Evolutionary conservation across 2,113 vertebrate genomes (phyloP).

Genomic region (Anarrhichthys ocellatus): DNA sequence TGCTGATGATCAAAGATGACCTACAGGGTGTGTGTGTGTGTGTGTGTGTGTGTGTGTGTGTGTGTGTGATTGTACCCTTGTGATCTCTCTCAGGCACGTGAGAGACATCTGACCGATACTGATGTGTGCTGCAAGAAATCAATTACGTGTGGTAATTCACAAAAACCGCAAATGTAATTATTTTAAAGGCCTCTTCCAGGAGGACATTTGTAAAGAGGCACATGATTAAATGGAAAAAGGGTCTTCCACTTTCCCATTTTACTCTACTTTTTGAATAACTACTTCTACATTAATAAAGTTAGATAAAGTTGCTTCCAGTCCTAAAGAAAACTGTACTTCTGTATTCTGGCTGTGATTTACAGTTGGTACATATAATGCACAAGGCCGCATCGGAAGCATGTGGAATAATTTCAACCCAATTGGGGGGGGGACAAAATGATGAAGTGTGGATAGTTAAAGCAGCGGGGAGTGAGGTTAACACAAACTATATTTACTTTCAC

Average conservation of each 20-base stretch:
- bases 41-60: constrained; percentile 1
- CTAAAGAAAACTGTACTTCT: not conserved
- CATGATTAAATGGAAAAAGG: not conserved
- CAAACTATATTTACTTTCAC: not conserved
- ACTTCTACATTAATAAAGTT: not conserved
- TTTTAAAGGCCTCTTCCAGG: not conserved
- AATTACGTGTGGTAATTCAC: constrained; percentile 19
- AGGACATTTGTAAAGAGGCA: not conserved
- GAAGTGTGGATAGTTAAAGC: not conserved
- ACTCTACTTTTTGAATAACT: not conserved
- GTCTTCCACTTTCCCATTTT: not conserved
- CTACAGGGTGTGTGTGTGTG: not conserved
- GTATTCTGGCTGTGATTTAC: not conserved
- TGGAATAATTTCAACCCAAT: not conserved
- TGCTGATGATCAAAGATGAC: not conserved
- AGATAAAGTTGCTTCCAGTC: not conserved
- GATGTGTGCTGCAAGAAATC: constrained; percentile 40
- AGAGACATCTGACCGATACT: constrained; percentile 18
- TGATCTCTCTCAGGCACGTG: constrained; percentile 21
- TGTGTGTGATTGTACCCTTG: constrained; percentile 2
- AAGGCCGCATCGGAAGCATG: not conserved
- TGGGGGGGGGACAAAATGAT: not conserved
- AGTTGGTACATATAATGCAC: not conserved
- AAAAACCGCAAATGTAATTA: not conserved
- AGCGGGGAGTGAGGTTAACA: not conserved